phyloP scores from a whole-genome alignment of 2,797 vertebrate species.

The Pseudochirops cupreus region DNA sequence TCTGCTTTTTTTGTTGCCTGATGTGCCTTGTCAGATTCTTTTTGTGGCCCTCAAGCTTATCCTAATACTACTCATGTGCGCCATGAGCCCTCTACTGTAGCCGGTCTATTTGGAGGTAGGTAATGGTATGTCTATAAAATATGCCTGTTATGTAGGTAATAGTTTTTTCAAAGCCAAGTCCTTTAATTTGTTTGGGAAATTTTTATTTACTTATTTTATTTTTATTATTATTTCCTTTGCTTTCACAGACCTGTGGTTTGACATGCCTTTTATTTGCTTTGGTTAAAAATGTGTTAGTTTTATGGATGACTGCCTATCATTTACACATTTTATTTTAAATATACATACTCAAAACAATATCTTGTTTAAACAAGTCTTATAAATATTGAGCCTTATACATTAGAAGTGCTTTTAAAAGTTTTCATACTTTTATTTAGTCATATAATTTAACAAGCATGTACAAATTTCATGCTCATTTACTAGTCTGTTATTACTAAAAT shows the following conservation, averaged over 20 bases:
- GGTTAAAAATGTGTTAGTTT: constrained; percentile 42
- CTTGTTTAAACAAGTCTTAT: background rate
- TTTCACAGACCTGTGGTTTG: constrained; percentile 35
- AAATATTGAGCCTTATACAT: constrained; percentile 23
- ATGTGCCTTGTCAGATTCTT: constrained; percentile 90
- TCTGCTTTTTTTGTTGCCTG: constrained; percentile 82
- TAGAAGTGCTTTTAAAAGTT: constrained; percentile 1
- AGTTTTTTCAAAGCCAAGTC: constrained; percentile 37
- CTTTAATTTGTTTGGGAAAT: background rate
- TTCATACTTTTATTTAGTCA: constrained; percentile 19
- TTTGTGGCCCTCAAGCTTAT: constrained; percentile 93
- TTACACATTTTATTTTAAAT: background rate
- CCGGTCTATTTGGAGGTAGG: constrained; percentile 94
- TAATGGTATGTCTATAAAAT: constrained; percentile 70
- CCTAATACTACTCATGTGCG: constrained; percentile 91
- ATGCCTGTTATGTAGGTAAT: constrained; percentile 3
- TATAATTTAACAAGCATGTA: background rate
- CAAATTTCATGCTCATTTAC: background rate
- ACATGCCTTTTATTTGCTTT: constrained; percentile 49
- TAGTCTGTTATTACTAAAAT: constrained; percentile 4
- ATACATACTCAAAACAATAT: background rate
- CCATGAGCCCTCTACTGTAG: constrained; percentile 91
- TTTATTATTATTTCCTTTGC: constrained; percentile 14
- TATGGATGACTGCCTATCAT: constrained; percentile 32
- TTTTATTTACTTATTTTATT: background rate